Evolutionary conservation across 2,797 vertebrate species (phyloP).

Genomic region (Chrosomus eos): DNA sequence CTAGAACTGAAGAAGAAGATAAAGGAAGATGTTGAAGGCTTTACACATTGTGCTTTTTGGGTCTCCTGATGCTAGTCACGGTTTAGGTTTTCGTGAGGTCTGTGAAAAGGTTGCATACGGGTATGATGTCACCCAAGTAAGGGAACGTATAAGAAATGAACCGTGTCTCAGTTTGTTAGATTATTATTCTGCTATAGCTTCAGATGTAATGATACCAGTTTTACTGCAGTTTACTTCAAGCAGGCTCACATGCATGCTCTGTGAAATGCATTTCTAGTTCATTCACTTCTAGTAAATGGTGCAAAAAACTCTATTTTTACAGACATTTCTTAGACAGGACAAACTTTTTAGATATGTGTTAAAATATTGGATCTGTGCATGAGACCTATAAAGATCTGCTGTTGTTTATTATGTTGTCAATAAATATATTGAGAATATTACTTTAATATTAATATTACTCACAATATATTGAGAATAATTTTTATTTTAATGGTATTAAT

Average conservation of each 20-base stretch:
- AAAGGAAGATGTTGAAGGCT: slow-evolving; percentile 13
- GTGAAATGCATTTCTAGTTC: neutral
- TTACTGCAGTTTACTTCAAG: neutral
- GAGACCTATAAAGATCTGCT: neutral
- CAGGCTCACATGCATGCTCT: neutral
- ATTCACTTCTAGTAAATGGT: neutral
- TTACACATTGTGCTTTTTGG: slow-evolving; percentile 15
- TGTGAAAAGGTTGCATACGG: neutral
- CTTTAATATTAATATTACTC: too few species aligned
- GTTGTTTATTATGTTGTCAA: neutral
- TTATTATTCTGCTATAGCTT: neutral
- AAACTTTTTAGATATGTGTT: too few species aligned
- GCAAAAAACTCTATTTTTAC: neutral
- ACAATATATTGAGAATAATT: neutral
- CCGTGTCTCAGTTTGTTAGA: neutral
- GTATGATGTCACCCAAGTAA: neutral
- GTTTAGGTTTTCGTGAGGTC: neutral
- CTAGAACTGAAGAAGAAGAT: slow-evolving; percentile 10
- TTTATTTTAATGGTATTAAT: neutral
- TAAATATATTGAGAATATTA: neutral
- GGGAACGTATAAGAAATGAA: neutral
- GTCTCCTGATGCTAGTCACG: slow-evolving; percentile 27
- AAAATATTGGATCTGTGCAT: neutral
- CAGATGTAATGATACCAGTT: neutral
- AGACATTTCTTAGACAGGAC: neutral